These are phyloP conservation scores for Drosophila insularis DNA, from an alignment of 1,140 invertebrate species.

Conservation along the genomic window DNA sequence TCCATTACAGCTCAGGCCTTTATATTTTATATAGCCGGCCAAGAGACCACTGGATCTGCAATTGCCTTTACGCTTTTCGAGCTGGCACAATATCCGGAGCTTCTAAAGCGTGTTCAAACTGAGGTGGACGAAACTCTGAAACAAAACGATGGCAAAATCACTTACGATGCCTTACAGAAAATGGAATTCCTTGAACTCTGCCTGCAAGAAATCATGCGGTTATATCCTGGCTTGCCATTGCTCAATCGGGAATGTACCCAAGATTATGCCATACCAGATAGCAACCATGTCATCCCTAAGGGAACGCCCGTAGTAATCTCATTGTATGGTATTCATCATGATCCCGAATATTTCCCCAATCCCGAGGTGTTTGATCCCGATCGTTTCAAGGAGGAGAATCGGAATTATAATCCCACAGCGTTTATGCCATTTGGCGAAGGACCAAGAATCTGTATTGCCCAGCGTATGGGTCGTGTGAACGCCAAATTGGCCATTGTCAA, in stretches of 20 bases:
- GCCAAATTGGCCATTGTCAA: constrained; percentile 64
- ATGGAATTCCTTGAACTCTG: constrained; percentile 85
- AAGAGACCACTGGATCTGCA: constrained; percentile 87
- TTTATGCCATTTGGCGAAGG: constrained; percentile 89
- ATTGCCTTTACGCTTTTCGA: constrained; percentile 85
- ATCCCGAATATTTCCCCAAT: constrained; percentile 85
- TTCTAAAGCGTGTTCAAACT: constrained; percentile 84
- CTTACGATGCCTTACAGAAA: constrained; percentile 84
- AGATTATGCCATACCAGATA: constrained; percentile 82
- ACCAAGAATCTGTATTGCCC: constrained; percentile 83
- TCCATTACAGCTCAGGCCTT: constrained; percentile 85
- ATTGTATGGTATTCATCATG: constrained; percentile 82
- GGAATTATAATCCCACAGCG: constrained; percentile 69
- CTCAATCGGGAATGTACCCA: constrained; percentile 82
- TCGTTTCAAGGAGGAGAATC: constrained; percentile 84
- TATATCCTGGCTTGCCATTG: constrained; percentile 85
- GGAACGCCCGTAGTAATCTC: constrained; percentile 83
- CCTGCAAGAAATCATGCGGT: constrained; percentile 84
- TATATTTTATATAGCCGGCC: constrained; percentile 88
- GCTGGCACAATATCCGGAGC: constrained; percentile 85
- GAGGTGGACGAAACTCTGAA: constrained; percentile 84
- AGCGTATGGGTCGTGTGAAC: constrained; percentile 63
- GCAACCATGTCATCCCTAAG: constrained; percentile 80
- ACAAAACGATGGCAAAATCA: constrained; percentile 82
- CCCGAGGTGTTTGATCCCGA: constrained; percentile 87